These are phyloP conservation scores for Xestoiulus laeticollis DNA, from an alignment of 2,888 invertebrate genomes.

Conservation along the genomic window DNA sequence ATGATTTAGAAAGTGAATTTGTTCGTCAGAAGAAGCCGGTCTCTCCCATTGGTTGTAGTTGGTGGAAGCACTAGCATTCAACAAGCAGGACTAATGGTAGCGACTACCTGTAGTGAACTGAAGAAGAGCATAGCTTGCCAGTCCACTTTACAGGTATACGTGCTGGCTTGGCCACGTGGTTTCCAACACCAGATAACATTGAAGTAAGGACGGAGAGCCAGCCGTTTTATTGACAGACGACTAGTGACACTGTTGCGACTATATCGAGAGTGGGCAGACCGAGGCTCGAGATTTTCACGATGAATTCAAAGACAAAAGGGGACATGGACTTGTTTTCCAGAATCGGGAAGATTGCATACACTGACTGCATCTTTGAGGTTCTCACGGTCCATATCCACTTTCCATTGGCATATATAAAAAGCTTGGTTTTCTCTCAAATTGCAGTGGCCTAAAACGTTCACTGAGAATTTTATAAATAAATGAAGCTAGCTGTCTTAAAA, in stretches of 20 bases:
- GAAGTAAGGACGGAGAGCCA: neutral
- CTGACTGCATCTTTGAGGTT: neutral
- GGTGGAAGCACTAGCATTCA: neutral
- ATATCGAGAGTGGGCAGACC: neutral
- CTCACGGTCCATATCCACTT: neutral
- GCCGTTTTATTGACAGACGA: neutral
- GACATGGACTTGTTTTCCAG: neutral
- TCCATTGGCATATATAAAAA: neutral
- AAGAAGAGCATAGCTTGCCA: neutral
- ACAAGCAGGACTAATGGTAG: neutral
- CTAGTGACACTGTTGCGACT: neutral
- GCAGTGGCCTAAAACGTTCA: neutral
- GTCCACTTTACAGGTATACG: neutral
- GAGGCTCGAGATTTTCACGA: neutral
- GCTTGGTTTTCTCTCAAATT: neutral
- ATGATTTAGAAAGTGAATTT: neutral
- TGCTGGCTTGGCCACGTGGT: neutral
- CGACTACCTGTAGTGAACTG: constrained; percentile 26
- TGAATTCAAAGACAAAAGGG: neutral
- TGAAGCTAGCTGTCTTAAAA: neutral
- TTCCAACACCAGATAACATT: neutral
- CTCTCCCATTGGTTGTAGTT: neutral
- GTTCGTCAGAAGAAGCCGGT: neutral
- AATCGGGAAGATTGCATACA: neutral
- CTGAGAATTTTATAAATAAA: neutral